phyloP scores from a whole-genome alignment of 2,113 vertebrate species.

The Desmodus rotundus region DNA sequence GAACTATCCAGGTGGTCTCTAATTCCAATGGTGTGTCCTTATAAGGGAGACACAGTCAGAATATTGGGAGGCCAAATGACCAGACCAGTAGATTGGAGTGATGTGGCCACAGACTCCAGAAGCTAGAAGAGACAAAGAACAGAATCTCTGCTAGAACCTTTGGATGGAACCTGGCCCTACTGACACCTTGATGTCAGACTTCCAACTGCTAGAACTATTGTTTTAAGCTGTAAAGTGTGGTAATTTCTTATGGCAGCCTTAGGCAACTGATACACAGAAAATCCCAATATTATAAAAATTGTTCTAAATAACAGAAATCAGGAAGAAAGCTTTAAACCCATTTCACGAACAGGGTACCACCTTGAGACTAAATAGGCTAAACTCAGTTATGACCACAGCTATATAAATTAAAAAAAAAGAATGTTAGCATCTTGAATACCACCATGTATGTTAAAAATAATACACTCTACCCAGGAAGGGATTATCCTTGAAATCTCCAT shows the following conservation, averaged over 20 bases:
- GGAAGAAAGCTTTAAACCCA: background rate
- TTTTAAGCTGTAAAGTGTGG: background rate
- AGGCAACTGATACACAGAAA: background rate
- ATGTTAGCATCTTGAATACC: background rate
- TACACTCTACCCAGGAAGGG: background rate
- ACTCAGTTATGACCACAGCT: background rate
- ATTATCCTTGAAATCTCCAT: constrained; percentile 10
- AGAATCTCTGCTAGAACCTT: background rate
- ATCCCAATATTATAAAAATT: background rate
- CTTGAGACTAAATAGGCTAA: background rate
- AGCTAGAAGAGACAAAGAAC: background rate
- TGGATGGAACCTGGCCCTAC: background rate
- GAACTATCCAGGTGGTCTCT: background rate
- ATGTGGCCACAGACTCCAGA: background rate
- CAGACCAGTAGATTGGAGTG: background rate
- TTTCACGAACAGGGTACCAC: background rate
- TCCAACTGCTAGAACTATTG: background rate
- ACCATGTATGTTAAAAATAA: background rate
- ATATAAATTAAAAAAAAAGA: background rate
- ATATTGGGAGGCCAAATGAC: background rate
- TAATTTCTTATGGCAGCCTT: background rate
- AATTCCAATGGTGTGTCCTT: background rate
- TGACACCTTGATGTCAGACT: background rate
- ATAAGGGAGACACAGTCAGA: background rate
- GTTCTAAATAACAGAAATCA: background rate